Percentiles rank a stretch among this genome's conserved stretches.
These are phyloP conservation scores for Fringilla coelebs DNA, from an alignment of 2,797 vertebrate species.

Conservation along the genomic window DNA sequence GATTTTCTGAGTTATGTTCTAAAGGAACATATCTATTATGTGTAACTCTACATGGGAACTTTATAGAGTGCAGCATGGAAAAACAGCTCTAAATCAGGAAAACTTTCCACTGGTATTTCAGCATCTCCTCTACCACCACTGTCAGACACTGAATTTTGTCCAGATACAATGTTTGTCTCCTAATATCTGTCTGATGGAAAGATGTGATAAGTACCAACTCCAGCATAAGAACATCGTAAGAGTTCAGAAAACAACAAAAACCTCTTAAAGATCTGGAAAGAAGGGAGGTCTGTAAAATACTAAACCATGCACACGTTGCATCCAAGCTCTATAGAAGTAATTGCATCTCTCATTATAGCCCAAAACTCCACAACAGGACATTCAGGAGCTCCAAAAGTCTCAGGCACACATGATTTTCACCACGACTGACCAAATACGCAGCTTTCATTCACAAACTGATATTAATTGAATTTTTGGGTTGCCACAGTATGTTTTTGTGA, in stretches of 20 bases:
- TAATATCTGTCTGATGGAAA: not conserved
- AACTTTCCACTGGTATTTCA: not conserved
- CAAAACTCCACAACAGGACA: not conserved
- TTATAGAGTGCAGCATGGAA: not conserved
- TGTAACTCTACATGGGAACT: not conserved
- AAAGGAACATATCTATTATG: not conserved
- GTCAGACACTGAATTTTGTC: not conserved
- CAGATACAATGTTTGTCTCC: not conserved
- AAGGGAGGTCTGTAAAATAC: not conserved
- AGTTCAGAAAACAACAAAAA: not conserved
- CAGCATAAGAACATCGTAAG: not conserved
- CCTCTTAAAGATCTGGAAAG: not conserved
- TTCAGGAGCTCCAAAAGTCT: not conserved
- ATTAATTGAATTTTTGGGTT: not conserved
- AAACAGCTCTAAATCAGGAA: not conserved
- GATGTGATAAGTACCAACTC: not conserved
- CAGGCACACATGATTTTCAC: not conserved
- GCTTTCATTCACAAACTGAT: not conserved
- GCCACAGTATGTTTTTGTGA: not conserved
- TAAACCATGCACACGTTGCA: fast-evolving
- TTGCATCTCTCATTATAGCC: not conserved
- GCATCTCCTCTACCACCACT: not conserved
- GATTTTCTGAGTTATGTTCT: not conserved
- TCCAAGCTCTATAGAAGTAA: not conserved
- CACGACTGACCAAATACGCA: not conserved